Evolutionary conservation across 2,797 vertebrate species (phyloP).

Genomic region (Myiothlypis coronata): DNA sequence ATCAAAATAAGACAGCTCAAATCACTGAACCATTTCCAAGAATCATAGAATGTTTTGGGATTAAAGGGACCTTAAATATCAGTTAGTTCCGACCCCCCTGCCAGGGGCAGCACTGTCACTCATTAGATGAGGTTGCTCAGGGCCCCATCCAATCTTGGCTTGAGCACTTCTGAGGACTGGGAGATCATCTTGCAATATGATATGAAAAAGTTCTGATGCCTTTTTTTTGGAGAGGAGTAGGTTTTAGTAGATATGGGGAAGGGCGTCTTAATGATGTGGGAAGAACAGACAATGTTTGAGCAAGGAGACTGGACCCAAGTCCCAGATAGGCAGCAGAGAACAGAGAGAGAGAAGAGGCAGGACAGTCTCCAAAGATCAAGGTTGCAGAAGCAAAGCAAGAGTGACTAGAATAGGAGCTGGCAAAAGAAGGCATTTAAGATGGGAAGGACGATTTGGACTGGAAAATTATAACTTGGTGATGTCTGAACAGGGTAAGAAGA

Average conservation of each 20-base stretch:
- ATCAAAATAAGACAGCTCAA: background rate
- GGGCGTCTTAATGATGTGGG: background rate
- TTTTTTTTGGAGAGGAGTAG: background rate
- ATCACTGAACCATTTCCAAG: background rate
- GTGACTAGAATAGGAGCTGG: background rate
- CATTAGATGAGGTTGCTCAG: background rate
- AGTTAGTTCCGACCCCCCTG: fast-evolving
- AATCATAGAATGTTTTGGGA: background rate
- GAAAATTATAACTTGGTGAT: background rate
- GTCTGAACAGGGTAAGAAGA: background rate
- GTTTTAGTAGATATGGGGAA: background rate
- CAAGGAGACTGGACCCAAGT: background rate
- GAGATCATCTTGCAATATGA: background rate
- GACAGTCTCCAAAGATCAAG: background rate
- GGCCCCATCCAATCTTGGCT: background rate
- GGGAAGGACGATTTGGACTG: background rate
- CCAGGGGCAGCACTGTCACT: background rate
- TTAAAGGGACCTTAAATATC: background rate
- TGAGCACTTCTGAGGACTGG: background rate
- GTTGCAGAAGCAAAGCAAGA: background rate
- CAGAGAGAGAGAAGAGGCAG: background rate
- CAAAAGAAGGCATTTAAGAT: background rate
- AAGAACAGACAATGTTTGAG: background rate
- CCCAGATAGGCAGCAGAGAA: background rate
- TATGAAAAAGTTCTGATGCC: background rate